These are phyloP conservation scores for Sebastes trivittatus DNA, from an alignment of 2,797 vertebrate genomes.

Conservation along the genomic window DNA sequence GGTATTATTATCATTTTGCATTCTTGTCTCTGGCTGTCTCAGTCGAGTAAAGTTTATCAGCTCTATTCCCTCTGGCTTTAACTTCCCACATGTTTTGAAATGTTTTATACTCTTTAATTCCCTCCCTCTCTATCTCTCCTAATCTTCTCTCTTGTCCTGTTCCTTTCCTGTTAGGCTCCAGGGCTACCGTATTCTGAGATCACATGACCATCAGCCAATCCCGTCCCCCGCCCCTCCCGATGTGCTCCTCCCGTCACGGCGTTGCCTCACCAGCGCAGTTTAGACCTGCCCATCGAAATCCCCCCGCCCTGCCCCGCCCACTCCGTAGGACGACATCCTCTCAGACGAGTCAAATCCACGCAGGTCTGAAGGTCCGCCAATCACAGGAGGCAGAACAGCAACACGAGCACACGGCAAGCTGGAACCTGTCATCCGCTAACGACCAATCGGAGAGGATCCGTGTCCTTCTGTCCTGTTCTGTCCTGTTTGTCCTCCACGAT, in stretches of 20 bases:
- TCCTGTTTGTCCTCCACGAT: slow-evolving; percentile 43
- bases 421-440: slow-evolving; percentile 14
- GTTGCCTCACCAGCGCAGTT: slow-evolving; percentile 89
- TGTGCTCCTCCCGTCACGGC: slow-evolving; percentile 87
- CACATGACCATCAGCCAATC: slow-evolving; percentile 91
- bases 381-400: slow-evolving; percentile 33
- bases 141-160: background rate
- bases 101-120: background rate
- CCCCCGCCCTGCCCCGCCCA: slow-evolving; percentile 73
- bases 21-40: slow-evolving; percentile 6
- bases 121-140: slow-evolving; percentile 11
- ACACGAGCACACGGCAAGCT: background rate
- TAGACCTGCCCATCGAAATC: slow-evolving; percentile 76
- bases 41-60: background rate
- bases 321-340: slow-evolving; percentile 69
- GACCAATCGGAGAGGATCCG: slow-evolving; percentile 32
- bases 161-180: slow-evolving; percentile 80
- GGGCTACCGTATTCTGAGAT: slow-evolving; percentile 89
- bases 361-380: slow-evolving; percentile 77
- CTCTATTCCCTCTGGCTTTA: background rate
- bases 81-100: background rate
- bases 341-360: slow-evolving; percentile 81
- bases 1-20: slow-evolving; percentile 3
- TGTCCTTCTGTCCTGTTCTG: slow-evolving; percentile 13
- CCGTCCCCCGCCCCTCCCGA: slow-evolving; percentile 86